Percentiles rank a stretch among this genome's conserved stretches.
These are phyloP conservation scores for Circaetus cinerascens DNA, from an alignment of 2,113 vertebrate species.

Conservation along the genomic window DNA sequence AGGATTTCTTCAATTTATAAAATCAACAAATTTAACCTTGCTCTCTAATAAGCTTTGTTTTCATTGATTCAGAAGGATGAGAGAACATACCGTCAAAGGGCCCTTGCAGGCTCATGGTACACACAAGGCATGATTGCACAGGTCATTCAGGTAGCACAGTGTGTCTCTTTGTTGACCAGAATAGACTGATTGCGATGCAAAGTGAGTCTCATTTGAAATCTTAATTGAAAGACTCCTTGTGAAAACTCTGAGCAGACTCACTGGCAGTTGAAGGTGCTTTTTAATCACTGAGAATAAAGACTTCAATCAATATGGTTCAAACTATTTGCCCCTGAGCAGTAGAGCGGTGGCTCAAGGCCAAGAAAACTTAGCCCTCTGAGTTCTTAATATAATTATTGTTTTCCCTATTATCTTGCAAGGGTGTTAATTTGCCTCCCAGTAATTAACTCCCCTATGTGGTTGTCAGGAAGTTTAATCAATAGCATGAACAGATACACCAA, in stretches of 20 bases:
- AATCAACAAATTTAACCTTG: accelerated
- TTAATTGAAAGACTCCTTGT: slow-evolving; percentile 48
- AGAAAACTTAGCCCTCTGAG: slow-evolving; percentile 42
- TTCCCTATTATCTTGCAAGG: slow-evolving; percentile 67
- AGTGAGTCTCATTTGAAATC: not conserved
- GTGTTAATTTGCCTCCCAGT: slow-evolving; percentile 73
- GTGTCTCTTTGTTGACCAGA: not conserved
- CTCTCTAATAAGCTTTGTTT: not conserved
- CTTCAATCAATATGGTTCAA: slow-evolving; percentile 55
- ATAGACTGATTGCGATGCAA: not conserved
- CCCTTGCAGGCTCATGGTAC: not conserved
- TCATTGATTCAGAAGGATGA: not conserved
- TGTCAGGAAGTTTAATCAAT: slow-evolving; percentile 73
- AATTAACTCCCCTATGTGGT: slow-evolving; percentile 66
- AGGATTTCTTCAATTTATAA: not conserved
- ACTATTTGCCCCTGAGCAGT: slow-evolving; percentile 17
- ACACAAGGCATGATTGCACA: not conserved
- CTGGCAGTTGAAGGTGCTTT: slow-evolving; percentile 18
- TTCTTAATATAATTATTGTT: slow-evolving; percentile 73
- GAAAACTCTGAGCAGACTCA: not conserved
- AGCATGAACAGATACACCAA: slow-evolving; percentile 30
- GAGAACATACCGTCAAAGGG: accelerated
- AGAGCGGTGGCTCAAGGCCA: slow-evolving; percentile 15
- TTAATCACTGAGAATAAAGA: slow-evolving; percentile 54
- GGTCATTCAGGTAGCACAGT: not conserved